phyloP scores from a whole-genome alignment of 1,140 invertebrate species.

The Trichoplusia ni region DNA sequence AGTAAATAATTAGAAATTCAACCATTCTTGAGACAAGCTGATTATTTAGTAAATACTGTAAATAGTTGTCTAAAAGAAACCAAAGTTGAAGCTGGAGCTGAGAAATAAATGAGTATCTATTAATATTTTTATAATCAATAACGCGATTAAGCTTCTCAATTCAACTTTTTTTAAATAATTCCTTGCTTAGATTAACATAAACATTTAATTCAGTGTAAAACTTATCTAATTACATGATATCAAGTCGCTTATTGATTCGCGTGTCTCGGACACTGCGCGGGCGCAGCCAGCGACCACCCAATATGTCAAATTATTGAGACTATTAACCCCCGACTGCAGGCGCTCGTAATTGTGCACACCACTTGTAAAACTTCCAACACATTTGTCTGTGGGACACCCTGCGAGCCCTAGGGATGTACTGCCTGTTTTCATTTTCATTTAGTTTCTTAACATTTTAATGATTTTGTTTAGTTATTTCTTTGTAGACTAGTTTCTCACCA shows the following conservation, averaged over 20 bases:
- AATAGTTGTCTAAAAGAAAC: too few relatives aligned
- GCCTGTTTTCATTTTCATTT: not conserved
- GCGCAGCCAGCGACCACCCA: conserved; percentile 35
- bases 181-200: not conserved
- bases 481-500: too few relatives aligned
- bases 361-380: conserved; percentile 17
- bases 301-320: conserved; percentile 57
- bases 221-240: not conserved
- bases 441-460: not conserved
- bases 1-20: too few relatives aligned
- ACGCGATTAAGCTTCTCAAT: too few relatives aligned
- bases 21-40: too few relatives aligned
- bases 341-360: conserved; percentile 24
- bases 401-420: conserved; percentile 31
- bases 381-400: conserved; percentile 53
- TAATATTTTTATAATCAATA: too few relatives aligned
- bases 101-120: too few relatives aligned
- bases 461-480: too few relatives aligned
- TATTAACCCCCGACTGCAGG: conserved; percentile 40
- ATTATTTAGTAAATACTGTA: too few relatives aligned
- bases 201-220: not conserved
- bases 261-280: not conserved
- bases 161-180: not conserved
- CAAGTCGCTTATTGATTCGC: conserved; percentile 1
- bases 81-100: too few relatives aligned